Evolutionary conservation across 2,888 invertebrate species (phyloP).

Genomic region (Galeruca laticollis): DNA sequence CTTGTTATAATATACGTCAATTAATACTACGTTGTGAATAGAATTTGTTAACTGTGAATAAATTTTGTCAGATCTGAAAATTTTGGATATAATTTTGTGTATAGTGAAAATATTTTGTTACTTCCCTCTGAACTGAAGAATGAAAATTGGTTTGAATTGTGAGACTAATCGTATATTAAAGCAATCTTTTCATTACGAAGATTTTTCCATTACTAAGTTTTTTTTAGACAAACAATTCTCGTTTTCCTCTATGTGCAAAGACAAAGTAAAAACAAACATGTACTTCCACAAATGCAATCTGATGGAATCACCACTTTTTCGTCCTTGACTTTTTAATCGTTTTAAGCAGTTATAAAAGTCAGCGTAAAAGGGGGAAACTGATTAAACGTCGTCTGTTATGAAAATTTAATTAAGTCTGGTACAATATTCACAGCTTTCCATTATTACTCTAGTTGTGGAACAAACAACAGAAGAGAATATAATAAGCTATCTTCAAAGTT

Average conservation of each 20-base stretch:
- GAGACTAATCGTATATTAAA: background rate
- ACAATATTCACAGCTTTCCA: slow-evolving; percentile 16
- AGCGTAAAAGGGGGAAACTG: background rate
- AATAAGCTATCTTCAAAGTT: slow-evolving; percentile 11
- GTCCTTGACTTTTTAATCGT: background rate
- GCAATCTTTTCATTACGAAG: background rate
- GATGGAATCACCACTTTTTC: slow-evolving; percentile 2
- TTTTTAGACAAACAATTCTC: background rate
- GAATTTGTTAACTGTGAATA: too few relatives aligned
- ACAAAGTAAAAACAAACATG: background rate
- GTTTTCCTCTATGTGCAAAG: background rate
- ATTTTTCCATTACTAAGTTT: background rate
- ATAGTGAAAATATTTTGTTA: too few relatives aligned
- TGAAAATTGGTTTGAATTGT: too few relatives aligned
- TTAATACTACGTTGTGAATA: too few relatives aligned
- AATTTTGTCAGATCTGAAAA: too few relatives aligned
- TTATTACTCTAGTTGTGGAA: slow-evolving; percentile 11
- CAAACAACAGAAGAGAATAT: background rate
- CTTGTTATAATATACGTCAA: too few relatives aligned
- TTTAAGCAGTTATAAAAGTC: slow-evolving; percentile 6
- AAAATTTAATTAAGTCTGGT: slow-evolving; percentile 20
- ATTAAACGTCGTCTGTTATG: slow-evolving; percentile 8
- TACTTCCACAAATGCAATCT: background rate
- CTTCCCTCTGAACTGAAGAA: too few relatives aligned
- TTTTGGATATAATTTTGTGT: too few relatives aligned